These are phyloP conservation scores for Drosophila serrata DNA, from an alignment of 1,140 invertebrate species.

Conservation along the genomic window DNA sequence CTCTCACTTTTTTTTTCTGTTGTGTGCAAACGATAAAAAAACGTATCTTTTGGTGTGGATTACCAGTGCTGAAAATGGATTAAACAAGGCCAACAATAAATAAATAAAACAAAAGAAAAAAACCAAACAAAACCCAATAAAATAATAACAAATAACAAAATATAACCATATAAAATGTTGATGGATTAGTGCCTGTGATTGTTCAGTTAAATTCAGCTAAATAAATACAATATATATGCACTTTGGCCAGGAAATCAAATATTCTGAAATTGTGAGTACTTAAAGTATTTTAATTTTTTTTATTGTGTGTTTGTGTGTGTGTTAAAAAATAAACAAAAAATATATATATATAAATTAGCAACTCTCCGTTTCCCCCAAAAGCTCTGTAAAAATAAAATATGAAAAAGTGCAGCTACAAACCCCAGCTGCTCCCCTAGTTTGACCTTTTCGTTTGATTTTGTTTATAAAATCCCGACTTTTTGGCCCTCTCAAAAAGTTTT, in stretches of 20 bases:
- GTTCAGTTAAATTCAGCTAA: constrained; percentile 4
- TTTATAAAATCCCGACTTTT: constrained; percentile 45
- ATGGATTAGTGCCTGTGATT: constrained; percentile 39
- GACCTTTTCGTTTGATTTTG: constrained; percentile 55
- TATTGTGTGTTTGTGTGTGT: background rate
- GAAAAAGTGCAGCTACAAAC: constrained; percentile 17
- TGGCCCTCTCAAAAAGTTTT: constrained; percentile 25
- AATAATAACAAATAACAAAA: constrained; percentile 5
- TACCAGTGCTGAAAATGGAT: constrained; percentile 61
- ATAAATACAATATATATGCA: constrained; percentile 3
- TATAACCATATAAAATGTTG: constrained; percentile 4
- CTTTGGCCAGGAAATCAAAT: constrained; percentile 6
- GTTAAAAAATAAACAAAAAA: background rate
- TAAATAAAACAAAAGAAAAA: background rate
- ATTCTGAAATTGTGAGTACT: constrained; percentile 25
- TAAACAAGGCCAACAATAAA: constrained; percentile 13
- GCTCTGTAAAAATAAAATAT: background rate
- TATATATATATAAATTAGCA: background rate
- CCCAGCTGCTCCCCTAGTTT: constrained; percentile 34
- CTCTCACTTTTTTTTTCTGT: constrained; percentile 26
- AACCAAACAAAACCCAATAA: constrained; percentile 5
- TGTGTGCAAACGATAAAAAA: constrained; percentile 31
- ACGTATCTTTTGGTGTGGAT: constrained; percentile 60
- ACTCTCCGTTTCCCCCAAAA: too few species aligned
- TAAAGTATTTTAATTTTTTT: background rate